These are phyloP conservation scores for Drosophila littoralis DNA, from an alignment of 1,140 invertebrate species.

Conservation along the genomic window DNA sequence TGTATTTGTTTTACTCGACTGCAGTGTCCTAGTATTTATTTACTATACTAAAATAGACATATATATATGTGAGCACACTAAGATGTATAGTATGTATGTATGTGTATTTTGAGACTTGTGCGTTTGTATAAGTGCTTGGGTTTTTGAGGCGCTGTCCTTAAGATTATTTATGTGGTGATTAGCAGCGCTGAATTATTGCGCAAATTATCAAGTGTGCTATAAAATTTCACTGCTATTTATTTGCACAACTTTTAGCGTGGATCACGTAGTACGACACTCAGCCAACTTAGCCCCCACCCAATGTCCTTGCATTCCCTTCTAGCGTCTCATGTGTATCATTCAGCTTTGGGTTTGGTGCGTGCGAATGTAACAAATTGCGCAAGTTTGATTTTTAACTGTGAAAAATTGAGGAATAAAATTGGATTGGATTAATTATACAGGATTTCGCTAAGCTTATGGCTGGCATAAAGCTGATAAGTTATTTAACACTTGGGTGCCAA, in stretches of 20 bases:
- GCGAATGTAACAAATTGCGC: slow-evolving; percentile 64
- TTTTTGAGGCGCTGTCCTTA: slow-evolving; percentile 56
- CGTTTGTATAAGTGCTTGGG: slow-evolving; percentile 22
- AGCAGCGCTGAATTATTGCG: slow-evolving; percentile 76
- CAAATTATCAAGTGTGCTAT: slow-evolving; percentile 82
- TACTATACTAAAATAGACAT: slow-evolving; percentile 20
- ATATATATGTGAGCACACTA: slow-evolving; percentile 6
- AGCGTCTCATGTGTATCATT: slow-evolving; percentile 69
- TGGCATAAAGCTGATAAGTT: slow-evolving; percentile 8
- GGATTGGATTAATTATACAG: slow-evolving; percentile 60
- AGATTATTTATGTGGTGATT: slow-evolving; percentile 83
- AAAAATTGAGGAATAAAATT: slow-evolving; percentile 57
- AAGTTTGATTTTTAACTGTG: slow-evolving; percentile 69
- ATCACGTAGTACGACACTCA: slow-evolving; percentile 47
- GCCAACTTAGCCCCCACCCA: not conserved
- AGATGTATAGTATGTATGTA: slow-evolving; percentile 10
- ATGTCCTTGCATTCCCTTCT: not conserved
- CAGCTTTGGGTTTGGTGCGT: slow-evolving; percentile 37
- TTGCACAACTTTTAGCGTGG: slow-evolving; percentile 67
- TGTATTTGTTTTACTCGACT: slow-evolving; percentile 42
- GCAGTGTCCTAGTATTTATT: slow-evolving; percentile 28
- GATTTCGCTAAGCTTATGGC: slow-evolving; percentile 10
- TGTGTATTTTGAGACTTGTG: slow-evolving; percentile 32
- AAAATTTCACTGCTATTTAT: slow-evolving; percentile 77
- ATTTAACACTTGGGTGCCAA: not conserved